Evolutionary conservation across 1,140 invertebrate species (phyloP), one percentile per base, ranked within the genome.

Genomic region (Drosophila takahashii): DNA sequence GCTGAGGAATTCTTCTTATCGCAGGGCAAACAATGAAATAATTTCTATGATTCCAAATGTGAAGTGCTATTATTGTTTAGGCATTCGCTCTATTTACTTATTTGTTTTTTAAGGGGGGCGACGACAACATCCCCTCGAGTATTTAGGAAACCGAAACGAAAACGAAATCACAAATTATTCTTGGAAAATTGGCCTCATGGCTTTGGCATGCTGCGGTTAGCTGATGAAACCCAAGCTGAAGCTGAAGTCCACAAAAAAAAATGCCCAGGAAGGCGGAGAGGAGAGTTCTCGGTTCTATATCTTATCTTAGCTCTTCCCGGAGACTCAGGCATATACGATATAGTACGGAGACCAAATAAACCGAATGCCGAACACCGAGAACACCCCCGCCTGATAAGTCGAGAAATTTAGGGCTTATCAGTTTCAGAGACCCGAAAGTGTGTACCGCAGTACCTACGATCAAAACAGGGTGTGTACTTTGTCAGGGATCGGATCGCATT

Each of bases 141-240:
- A 45, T 10, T 18, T 18, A 32, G n/a, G n/a, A 42, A 18, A 18
- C 18, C 18, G 10, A 54, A 72, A 45, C 36, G 34, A 15, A 36
- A 83, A 78, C 57, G 39, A 81, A 86, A 81, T 83, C 83, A 83
- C 61, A 79, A 62, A 58, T 58, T 83, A 87, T 87, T 87, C 83
- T 73, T 44, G 66, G 83, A 87, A 70, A 85, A 72, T 87, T 73
- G 51, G 71, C 51, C 75, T 87, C 83, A 86, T 83, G 73, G 59
- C 83, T 83, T 87, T 79, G 84, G 83, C 83, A 86, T 86, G 75
- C 67, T 72, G 59, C 42, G 50, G 66, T 56, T 69, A 29, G 64
- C 41, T 70, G 64, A 70, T 69, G 66, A 69, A 57, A 70, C 50
- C 44, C 22, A n/a, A 48, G 57, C 77, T 80, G 71, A 56, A 45